These are phyloP conservation scores for Cataglyphis hispanica DNA, from an alignment of 1,140 invertebrate genomes.

Conservation along the genomic window DNA sequence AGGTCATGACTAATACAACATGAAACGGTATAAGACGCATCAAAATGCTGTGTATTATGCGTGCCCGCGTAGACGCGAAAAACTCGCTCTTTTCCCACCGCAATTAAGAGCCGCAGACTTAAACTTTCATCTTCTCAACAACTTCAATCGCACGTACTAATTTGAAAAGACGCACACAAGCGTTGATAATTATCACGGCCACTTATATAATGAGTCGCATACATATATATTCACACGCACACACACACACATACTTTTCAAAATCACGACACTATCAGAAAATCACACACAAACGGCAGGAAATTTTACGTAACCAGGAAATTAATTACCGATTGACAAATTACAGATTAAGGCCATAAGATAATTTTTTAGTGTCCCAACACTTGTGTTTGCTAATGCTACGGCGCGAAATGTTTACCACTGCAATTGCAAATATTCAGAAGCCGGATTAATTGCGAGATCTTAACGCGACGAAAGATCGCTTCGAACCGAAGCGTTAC, in stretches of 20 bases:
- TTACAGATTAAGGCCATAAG: slow-evolving; percentile 31
- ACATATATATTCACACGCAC: not conserved
- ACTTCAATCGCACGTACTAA: not conserved
- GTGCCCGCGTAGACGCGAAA: slow-evolving; percentile 28
- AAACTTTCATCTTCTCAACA: slow-evolving; percentile 34
- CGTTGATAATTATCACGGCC: not conserved
- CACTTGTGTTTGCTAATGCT: not conserved
- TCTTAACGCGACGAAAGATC: slow-evolving; percentile 25
- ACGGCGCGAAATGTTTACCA: not conserved
- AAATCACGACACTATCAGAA: not conserved
- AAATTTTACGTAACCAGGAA: slow-evolving; percentile 20
- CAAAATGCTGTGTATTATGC: slow-evolving; percentile 59
- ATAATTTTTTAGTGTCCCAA: not conserved
- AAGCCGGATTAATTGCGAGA: not conserved
- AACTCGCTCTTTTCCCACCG: slow-evolving; percentile 62
- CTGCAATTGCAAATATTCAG: not conserved
- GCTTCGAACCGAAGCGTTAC: not conserved
- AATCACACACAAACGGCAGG: not conserved
- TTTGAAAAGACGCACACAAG: not conserved
- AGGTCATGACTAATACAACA: slow-evolving; percentile 71
- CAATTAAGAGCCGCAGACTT: slow-evolving; percentile 60
- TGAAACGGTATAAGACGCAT: slow-evolving; percentile 64
- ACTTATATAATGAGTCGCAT: not conserved
- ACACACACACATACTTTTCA: not conserved
- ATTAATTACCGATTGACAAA: slow-evolving; percentile 32